Percentiles rank a stretch among this genome's conserved stretches.
These are phyloP conservation scores for Schizopygopsis pylzovi DNA, from an alignment of 2,797 vertebrate species.

Conservation along the genomic window DNA sequence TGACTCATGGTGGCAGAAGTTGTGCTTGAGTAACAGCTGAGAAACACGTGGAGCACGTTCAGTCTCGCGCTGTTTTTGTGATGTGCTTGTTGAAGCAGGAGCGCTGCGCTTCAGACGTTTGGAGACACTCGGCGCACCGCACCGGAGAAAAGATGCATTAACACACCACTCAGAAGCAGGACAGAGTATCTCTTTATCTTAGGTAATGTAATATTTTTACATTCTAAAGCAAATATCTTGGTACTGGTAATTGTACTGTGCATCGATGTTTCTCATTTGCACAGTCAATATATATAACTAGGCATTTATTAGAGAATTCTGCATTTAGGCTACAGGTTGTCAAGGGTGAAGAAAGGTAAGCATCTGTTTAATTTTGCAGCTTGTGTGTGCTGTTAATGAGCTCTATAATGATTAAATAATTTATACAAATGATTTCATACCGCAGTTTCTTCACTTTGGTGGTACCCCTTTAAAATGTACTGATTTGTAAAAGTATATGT, in stretches of 20 bases:
- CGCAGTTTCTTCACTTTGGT: neutral
- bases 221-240: neutral
- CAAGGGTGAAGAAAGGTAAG: neutral
- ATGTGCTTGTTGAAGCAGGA: neutral
- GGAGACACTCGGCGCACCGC: neutral
- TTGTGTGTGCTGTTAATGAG: neutral
- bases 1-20: neutral
- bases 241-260: neutral
- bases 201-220: neutral
- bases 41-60: conserved; percentile 13
- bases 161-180: neutral
- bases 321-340: neutral
- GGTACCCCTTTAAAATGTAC: too few relatives aligned
- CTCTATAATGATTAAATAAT: neutral
- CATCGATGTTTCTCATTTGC: neutral
- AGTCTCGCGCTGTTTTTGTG: neutral
- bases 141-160: neutral
- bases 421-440: too few relatives aligned
- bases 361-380: neutral
- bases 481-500: too few relatives aligned
- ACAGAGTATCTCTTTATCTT: neutral
- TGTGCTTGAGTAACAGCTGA: neutral
- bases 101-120: too few relatives aligned
- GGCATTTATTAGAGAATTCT: neutral
- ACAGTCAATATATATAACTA: neutral